Conservation (phyloP, 2,113 vertebrate species). For the Pelobates fuscus region DNA sequence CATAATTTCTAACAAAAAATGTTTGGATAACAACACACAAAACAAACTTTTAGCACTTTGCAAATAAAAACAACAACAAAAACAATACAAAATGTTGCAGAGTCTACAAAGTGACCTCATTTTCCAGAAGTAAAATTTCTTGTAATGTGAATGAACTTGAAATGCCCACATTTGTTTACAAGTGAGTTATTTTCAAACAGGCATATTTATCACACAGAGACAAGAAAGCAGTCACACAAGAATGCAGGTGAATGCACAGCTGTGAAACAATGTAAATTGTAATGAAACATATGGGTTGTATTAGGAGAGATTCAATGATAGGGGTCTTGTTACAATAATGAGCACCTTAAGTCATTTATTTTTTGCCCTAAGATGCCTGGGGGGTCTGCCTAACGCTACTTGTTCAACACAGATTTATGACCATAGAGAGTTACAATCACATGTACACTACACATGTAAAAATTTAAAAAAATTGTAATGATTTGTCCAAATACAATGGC, state of each 20-base stretch:
- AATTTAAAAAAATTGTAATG: too few species aligned
- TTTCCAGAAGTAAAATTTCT: slow-evolving; percentile 1
- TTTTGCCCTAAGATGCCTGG: too few species aligned
- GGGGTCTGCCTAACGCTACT: too few species aligned
- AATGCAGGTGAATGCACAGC: not conserved
- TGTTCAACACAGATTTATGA: too few species aligned
- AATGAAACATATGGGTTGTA: not conserved
- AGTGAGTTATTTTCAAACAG: not conserved
- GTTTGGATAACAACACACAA: too few species aligned
- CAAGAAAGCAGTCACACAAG: not conserved
- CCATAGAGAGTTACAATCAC: too few species aligned
- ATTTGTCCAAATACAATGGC: too few species aligned
- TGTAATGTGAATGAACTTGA: not conserved
- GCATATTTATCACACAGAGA: not conserved
- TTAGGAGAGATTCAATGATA: not conserved
- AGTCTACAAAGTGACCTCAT: too few species aligned
- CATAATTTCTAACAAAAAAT: too few species aligned
- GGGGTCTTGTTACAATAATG: not conserved
- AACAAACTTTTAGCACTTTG: too few species aligned
- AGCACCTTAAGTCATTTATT: not conserved
- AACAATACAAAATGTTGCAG: not conserved
- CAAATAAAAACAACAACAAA: not conserved
- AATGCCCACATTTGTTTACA: not conserved
- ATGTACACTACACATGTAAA: too few species aligned
- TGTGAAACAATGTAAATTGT: not conserved